These are phyloP conservation scores for Falco peregrinus DNA, from an alignment of 2,797 vertebrate species.

Conservation along the genomic window DNA sequence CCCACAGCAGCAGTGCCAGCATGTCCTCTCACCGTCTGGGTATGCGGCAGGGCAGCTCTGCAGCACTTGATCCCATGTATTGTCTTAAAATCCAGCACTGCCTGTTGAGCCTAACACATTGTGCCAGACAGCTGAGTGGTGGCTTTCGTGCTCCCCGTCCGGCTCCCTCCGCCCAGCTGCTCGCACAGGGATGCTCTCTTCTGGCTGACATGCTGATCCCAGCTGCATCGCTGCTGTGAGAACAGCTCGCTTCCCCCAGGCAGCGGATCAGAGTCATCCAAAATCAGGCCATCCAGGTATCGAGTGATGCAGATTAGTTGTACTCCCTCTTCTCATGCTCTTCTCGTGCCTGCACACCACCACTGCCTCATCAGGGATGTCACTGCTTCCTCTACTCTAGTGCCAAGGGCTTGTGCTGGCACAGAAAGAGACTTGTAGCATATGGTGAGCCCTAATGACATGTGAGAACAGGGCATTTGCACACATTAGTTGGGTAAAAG, in stretches of 20 bases:
- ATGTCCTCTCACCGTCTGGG: conserved; percentile 6
- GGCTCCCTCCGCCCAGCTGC: background rate
- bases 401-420: background rate
- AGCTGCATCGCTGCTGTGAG: rapidly evolving
- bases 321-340: background rate
- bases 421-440: background rate
- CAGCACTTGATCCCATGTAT: conserved; percentile 14
- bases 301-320: background rate
- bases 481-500: background rate
- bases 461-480: background rate
- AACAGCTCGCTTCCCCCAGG: background rate
- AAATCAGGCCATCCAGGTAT: background rate
- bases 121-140: conserved; percentile 8
- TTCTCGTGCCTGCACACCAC: background rate
- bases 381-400: background rate
- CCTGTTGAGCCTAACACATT: background rate
- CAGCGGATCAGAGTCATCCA: background rate
- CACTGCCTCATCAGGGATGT: background rate
- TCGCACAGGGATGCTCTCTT: background rate
- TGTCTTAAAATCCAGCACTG: conserved; percentile 23
- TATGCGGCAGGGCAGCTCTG: background rate
- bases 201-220: background rate
- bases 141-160: background rate
- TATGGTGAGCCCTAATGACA: background rate
- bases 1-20: background rate